Evolutionary conservation across 2,888 invertebrate species (phyloP).

Genomic region (Odiellus spinosus): DNA sequence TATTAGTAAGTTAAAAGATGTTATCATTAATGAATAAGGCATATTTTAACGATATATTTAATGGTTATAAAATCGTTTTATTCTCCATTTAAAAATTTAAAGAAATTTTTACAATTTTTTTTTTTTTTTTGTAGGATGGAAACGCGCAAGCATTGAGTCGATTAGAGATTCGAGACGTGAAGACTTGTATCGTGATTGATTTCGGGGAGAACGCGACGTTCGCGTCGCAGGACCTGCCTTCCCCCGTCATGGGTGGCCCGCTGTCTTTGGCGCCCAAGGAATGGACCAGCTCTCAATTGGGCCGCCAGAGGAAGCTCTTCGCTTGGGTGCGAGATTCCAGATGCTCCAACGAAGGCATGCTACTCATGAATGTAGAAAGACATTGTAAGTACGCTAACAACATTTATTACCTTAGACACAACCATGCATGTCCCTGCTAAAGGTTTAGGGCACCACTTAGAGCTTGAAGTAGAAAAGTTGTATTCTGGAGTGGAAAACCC

Average conservation of each 20-base stretch:
- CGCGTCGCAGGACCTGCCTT: conserved; percentile 14
- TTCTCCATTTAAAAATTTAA: no score
- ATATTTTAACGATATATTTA: no score
- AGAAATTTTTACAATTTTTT: background rate
- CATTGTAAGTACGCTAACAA: conserved; percentile 9
- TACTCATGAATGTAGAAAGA: conserved; percentile 17
- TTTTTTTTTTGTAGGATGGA: background rate
- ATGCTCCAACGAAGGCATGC: conserved; percentile 12
- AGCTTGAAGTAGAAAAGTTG: no score
- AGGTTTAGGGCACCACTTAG: no score
- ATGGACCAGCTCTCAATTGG: conserved; percentile 12
- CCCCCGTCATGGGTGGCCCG: conserved; percentile 8
- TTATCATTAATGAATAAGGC: no score
- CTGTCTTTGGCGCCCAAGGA: conserved; percentile 13
- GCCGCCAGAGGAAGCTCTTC: conserved; percentile 12
- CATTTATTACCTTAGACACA: background rate
- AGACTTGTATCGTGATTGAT: conserved; percentile 16
- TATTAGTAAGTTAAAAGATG: no score
- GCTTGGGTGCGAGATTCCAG: conserved; percentile 11
- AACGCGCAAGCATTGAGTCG: conserved; percentile 11
- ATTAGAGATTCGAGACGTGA: conserved; percentile 13
- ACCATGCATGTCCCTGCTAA: no score
- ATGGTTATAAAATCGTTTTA: no score
- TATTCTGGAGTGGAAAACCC: no score
- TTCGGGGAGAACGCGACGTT: conserved; percentile 15